Evolutionary conservation across 2,113 vertebrate genomes (phyloP).

Genomic region (Sebastes fasciatus): DNA sequence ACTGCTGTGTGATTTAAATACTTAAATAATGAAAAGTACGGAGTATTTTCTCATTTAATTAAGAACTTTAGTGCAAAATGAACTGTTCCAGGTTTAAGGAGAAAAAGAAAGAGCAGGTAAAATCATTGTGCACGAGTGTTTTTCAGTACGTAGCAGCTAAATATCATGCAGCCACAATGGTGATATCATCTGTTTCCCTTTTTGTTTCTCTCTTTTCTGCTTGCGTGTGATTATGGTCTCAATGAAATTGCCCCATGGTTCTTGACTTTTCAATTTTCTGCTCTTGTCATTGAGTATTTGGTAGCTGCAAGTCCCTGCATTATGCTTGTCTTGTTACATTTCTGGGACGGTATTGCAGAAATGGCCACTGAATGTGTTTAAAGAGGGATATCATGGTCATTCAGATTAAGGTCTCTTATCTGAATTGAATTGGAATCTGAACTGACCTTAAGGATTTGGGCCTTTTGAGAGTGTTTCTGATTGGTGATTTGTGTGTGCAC

Average conservation of each 20-base stretch:
- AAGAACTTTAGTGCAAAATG: too few species aligned
- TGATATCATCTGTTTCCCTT: background rate
- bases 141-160: background rate
- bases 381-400: background rate
- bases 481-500: constrained; percentile 18
- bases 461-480: constrained; percentile 1
- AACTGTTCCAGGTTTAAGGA: background rate
- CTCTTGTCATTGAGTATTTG: background rate
- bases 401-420: constrained; percentile 3
- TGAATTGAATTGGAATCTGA: constrained; percentile 9
- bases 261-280: background rate
- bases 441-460: constrained; percentile 6
- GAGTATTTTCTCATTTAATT: too few species aligned
- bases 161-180: background rate
- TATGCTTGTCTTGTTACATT: constrained; percentile 7
- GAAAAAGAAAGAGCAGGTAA: background rate
- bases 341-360: background rate
- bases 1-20: too few species aligned
- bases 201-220: background rate
- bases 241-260: background rate
- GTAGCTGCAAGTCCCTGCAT: background rate
- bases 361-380: background rate
- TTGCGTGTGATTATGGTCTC: background rate
- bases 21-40: too few species aligned
- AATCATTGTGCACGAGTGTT: background rate